Conservation (phyloP, 2,797 vertebrate genomes). For the Craterocephalus amniculus region DNA sequence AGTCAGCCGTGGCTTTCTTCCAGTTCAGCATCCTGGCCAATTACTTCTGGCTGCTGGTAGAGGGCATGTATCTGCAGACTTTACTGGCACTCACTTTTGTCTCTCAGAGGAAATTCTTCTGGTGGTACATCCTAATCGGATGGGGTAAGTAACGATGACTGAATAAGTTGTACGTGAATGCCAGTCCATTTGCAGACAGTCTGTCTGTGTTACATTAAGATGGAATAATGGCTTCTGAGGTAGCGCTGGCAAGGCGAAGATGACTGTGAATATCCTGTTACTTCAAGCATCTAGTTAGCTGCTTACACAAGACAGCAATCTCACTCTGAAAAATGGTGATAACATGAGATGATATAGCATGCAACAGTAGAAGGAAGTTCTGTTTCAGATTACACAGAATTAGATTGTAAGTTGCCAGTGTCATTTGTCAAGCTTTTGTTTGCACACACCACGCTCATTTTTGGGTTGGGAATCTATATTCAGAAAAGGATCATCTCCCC, state of each 20-base stretch:
- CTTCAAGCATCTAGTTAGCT: not conserved
- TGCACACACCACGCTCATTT: not conserved
- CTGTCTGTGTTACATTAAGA: not conserved
- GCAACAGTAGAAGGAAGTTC: not conserved
- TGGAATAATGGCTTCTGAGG: not conserved
- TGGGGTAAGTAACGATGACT: conserved; percentile 85
- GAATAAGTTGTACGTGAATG: not conserved
- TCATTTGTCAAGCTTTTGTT: not conserved
- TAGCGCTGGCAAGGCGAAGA: not conserved
- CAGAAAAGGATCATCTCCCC: not conserved
- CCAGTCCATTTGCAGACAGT: not conserved
- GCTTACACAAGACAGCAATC: conserved; percentile 1
- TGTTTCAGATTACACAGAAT: not conserved
- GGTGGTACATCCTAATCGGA: conserved; percentile 89
- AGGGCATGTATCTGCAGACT: conserved; percentile 91
- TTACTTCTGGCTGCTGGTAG: conserved; percentile 92
- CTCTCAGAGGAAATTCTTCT: conserved; percentile 90
- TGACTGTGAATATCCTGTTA: not conserved
- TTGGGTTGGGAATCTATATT: conserved; percentile 8
- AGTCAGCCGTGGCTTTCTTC: conserved; percentile 88
- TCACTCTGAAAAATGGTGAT: not conserved
- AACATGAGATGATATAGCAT: conserved; percentile 1
- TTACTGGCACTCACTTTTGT: conserved; percentile 89
- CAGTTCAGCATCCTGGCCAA: conserved; percentile 91
- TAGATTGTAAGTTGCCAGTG: not conserved